Percentiles rank a stretch among this genome's conserved stretches.
Conservation (phyloP, 2,888 invertebrate species). For the Cyaniris semiargus region DNA sequence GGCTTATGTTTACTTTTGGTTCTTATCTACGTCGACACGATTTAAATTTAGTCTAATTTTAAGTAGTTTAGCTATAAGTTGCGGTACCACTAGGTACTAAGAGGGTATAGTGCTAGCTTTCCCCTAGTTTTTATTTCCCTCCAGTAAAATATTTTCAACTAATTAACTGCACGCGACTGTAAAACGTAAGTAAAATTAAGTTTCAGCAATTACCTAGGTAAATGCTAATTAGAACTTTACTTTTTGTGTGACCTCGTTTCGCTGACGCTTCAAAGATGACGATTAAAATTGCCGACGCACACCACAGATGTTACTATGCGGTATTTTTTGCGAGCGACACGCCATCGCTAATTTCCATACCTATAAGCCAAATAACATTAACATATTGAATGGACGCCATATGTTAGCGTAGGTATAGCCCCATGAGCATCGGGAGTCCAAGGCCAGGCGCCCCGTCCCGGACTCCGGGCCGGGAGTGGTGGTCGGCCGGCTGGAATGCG, state of each 20-base stretch:
- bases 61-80: not conserved
- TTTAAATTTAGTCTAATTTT: not conserved
- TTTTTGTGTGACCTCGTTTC: constrained; percentile 1
- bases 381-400: constrained; percentile 22
- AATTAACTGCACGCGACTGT: constrained; percentile 35
- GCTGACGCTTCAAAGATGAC: not conserved
- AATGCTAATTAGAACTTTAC: constrained; percentile 4
- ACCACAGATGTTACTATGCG: not conserved
- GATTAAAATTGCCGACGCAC: not conserved
- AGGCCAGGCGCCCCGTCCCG: constrained; percentile 67
- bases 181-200: constrained; percentile 25
- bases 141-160: constrained; percentile 30
- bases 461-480: constrained; percentile 60
- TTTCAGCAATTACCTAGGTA: constrained; percentile 21
- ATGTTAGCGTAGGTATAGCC: constrained; percentile 29
- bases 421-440: constrained; percentile 54
- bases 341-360: not conserved
- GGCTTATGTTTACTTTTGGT: not conserved
- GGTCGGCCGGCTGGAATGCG: constrained; percentile 70
- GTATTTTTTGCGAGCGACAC: constrained; percentile 4
- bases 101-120: not conserved
- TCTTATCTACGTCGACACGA: not conserved
- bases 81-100: not conserved
- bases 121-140: not conserved
- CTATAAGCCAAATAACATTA: constrained; percentile 9